Evolutionary conservation across 2,888 invertebrate genomes (phyloP).

Genomic region (Tenthredo mesomela): DNA sequence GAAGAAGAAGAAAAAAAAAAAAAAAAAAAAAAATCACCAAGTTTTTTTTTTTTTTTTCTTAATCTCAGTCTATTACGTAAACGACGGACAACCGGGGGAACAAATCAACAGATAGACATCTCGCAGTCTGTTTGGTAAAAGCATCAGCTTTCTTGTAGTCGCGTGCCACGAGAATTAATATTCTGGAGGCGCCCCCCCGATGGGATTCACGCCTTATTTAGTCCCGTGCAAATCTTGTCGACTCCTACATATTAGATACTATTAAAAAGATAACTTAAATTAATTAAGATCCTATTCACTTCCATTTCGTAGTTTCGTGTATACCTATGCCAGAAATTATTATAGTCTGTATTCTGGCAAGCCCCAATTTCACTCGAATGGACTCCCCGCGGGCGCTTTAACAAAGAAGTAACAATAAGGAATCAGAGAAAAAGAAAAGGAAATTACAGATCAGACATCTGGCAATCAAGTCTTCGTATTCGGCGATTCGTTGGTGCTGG

Average conservation of each 20-base stretch:
- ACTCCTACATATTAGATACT: background rate
- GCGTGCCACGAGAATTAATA: constrained; percentile 45
- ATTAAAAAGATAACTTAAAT: constrained; percentile 24
- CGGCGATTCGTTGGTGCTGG: background rate
- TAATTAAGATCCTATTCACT: constrained; percentile 26
- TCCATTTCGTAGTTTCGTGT: background rate
- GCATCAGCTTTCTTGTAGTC: constrained; percentile 44
- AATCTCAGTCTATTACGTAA: constrained; percentile 4
- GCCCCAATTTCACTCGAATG: background rate
- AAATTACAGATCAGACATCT: constrained; percentile 28
- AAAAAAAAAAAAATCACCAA: background rate
- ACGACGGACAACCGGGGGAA: background rate
- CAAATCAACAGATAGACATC: constrained; percentile 26
- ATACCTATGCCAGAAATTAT: background rate
- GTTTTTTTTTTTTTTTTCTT: background rate
- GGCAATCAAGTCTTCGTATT: constrained; percentile 6
- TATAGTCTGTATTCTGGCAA: background rate
- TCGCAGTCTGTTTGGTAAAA: constrained; percentile 29
- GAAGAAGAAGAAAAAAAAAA: background rate
- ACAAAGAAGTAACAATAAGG: background rate
- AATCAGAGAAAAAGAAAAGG: constrained; percentile 24
- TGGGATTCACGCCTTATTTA: constrained; percentile 48
- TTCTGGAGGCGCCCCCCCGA: constrained; percentile 24
- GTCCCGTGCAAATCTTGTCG: constrained; percentile 31
- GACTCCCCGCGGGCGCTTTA: background rate